Base-by-base conservation (phyloP, 2,113 vertebrate species). In the Salvelinus namaycush region DNA sequence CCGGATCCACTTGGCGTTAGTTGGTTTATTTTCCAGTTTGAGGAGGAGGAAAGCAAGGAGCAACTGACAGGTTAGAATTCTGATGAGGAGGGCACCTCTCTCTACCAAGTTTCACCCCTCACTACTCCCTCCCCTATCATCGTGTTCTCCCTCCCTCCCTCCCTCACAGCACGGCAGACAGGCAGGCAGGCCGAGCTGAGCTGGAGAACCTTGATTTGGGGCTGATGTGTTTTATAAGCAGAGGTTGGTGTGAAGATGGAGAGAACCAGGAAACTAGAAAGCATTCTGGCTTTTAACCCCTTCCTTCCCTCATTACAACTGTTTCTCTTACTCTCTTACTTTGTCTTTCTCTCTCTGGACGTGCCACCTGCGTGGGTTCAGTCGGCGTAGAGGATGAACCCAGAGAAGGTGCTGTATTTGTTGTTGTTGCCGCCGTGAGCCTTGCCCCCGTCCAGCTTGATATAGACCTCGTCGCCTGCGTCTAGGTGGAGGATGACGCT, bases 341-440 rank as follows among this genome's bases (percentile, higher is more conserved):
- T 81, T 73, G 64, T 22, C 60, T 20, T n/a, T 26, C 73, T 57
- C 49, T 67, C 49, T 86, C 49, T 6, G 39, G 57, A 11, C 39
- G 39, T 44, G 4, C 4, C 51, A 18, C 14, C 14, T 54, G 16
- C 3, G 44, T 77, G 69, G 62, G 80, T 88, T 99, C 94, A 99
- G 90, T 99, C 97, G 6, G 96, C 95, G 86, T 98, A 99, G 88
- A 99, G 96, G 91, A 99, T 99, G 94, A 99, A 99, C 89, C 97
- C 97, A 9, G 96, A 97, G 93, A 98, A 99, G 79, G 97, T 99
- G 96, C 97, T 99, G 93, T 99, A 99, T 89, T 99, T 99, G 95
- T 99, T 99, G 96, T 96, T 98, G 95, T 99, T 99, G 76, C 97
- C 97, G 0, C 97, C 97, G 0, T 99, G 97, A 14, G 96, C 97